phyloP scores from a whole-genome alignment of 2,113 vertebrate species.

The Anhinga anhinga region DNA sequence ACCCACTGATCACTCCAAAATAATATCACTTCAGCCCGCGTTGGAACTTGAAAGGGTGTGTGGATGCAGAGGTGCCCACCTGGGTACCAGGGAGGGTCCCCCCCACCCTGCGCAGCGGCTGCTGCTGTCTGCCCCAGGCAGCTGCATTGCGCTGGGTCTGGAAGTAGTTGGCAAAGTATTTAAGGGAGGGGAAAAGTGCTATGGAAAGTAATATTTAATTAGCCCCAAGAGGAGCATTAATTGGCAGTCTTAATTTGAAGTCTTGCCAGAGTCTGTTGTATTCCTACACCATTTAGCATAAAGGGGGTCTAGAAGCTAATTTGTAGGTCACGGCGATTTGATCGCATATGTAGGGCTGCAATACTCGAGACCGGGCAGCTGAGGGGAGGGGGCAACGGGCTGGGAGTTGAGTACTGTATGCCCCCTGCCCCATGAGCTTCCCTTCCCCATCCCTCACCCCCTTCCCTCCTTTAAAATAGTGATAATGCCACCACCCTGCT shows the following conservation, averaged over 20 bases:
- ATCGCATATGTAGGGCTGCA: not conserved
- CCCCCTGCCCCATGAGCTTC: not conserved
- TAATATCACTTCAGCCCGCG: not conserved
- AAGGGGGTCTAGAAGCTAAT: not conserved
- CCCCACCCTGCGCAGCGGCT: fast-evolving
- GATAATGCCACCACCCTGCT: fast-evolving
- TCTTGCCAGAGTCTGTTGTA: not conserved
- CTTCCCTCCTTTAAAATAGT: not conserved
- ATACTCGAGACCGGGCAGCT: not conserved
- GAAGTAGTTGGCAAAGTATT: not conserved
- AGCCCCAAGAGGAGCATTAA: constrained; percentile 20
- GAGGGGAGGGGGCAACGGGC: not conserved
- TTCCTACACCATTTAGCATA: not conserved
- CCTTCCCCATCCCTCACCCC: not conserved
- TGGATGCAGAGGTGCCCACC: not conserved
- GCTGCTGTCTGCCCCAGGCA: not conserved
- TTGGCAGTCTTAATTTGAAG: constrained; percentile 30
- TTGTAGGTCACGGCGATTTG: not conserved
- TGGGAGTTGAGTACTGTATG: fast-evolving
- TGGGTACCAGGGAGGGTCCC: not conserved
- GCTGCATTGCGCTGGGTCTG: not conserved
- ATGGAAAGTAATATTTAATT: constrained; percentile 18
- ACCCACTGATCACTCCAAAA: not conserved
- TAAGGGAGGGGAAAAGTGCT: not conserved
- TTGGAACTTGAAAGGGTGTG: not conserved